Base-by-base conservation (phyloP, 2,888 invertebrate genomes). In the Vesta saturnalis region DNA sequence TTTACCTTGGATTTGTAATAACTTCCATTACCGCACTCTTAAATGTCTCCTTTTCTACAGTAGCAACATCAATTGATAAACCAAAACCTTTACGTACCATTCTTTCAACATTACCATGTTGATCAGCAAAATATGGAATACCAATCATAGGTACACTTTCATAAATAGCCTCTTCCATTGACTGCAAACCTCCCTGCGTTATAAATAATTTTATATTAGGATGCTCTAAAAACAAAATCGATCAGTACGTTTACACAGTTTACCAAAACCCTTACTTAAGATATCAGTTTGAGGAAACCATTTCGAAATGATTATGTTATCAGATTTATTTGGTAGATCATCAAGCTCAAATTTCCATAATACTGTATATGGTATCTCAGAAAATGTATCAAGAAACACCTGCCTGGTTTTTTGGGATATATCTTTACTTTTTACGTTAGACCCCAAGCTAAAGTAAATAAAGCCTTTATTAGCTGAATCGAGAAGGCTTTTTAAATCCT, bases 151-250 rank as follows among this genome's bases (percentile, higher is more conserved):
- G 85, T 0, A 84, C 82, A 39, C 80, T 81, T 1, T 82, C 81
- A 16, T 76, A 77, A n/a, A 85, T 80, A 1, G 85, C 82, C 70
- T 86, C 85, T 14, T 85, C 84, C 0, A 83, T 79, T 0, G 85
- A 85, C 60, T 85, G 85, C 1, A 85, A 71, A 2, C 85, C 85
- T 56, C 84, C 85, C 80, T 86, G 86, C 0, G 83, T 84, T 55
- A 85, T 82, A 58, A 86, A 86, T 1, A 84, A 59, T 69, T 85
- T 86, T 0, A 86, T 67, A 59, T 86, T 86, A n/a, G 81, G 81
- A 73, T 86, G 30, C 30, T 10, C 30, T 30, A 10, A 5, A 30
- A 30, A 5, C 5, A 30, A 85, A 18, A n/a, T n/a, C n/a, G n/a
- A n/a, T n/a, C n/a, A n/a, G n/a, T n/a, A n/a, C n/a, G n/a, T n/a